Evolutionary conservation across 92 coral and sea anemone species (phyloP).

Genomic region (Actinernus sp.): DNA sequence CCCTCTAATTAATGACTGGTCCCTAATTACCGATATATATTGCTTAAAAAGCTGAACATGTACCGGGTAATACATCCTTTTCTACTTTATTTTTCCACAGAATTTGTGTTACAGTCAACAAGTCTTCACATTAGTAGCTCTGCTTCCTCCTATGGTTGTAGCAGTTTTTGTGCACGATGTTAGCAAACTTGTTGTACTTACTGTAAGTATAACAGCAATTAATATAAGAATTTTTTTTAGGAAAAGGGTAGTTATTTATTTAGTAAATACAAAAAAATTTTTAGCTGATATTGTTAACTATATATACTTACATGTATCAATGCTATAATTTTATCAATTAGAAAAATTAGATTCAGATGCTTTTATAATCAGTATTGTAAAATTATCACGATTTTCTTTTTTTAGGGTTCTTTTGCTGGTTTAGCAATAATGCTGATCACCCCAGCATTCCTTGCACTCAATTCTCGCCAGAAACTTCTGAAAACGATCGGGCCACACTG

Average conservation of each 20-base stretch:
- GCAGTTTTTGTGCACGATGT: conserved; percentile 73
- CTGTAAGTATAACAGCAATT: conserved; percentile 41
- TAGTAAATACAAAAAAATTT: neutral
- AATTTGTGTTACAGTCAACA: conserved; percentile 54
- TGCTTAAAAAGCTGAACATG: too few relatives aligned
- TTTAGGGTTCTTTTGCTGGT: conserved; percentile 82
- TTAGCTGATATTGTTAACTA: too few relatives aligned
- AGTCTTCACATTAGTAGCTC: conserved; percentile 70
- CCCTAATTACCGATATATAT: too few relatives aligned
- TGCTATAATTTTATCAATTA: too few relatives aligned
- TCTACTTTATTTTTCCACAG: conserved; percentile 16
- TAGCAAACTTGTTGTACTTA: conserved; percentile 67
- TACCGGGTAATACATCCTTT: too few relatives aligned
- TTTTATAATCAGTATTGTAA: neutral
- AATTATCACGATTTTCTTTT: neutral
- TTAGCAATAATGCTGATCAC: conserved; percentile 76
- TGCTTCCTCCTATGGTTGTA: conserved; percentile 68
- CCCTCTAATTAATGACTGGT: too few relatives aligned
- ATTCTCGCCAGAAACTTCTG: conserved; percentile 59
- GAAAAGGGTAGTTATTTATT: neutral
- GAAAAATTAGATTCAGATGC: neutral
- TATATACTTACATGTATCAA: too few relatives aligned
- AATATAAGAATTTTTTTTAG: neutral
- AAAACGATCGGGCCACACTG: conserved; percentile 69
- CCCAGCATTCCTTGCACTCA: conserved; percentile 65